Conservation (phyloP, 2,113 vertebrate genomes). For the Danionella cerebrum region DNA sequence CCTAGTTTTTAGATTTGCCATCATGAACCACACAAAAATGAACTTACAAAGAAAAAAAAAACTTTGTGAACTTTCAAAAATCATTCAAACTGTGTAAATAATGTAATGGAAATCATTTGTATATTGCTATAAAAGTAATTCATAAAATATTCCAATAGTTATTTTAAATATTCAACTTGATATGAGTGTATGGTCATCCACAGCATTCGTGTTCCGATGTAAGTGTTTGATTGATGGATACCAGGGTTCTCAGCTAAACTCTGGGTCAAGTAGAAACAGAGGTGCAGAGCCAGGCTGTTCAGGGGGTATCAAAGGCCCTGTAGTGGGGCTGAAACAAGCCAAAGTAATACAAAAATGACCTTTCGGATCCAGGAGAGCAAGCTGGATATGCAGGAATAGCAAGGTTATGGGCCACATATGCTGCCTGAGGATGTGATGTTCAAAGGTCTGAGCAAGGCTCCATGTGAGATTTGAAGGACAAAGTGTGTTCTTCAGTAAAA, state of each 20-base stretch:
- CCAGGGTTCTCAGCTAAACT: neutral
- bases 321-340: conserved; percentile 3
- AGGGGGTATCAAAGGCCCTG: conserved; percentile 17
- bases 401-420: conserved; percentile 21
- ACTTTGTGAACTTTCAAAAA: too few relatives aligned
- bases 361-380: conserved; percentile 18
- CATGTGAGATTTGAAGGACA: conserved; percentile 27
- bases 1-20: too few relatives aligned
- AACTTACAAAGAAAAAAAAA: too few relatives aligned
- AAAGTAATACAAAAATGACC: conserved; percentile 24
- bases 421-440: neutral
- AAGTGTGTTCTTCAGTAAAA: conserved; percentile 1
- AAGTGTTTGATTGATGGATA: neutral
- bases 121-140: too few relatives aligned
- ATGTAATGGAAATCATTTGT: too few relatives aligned
- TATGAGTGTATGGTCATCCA: neutral
- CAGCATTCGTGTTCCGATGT: neutral
- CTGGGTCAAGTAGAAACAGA: neutral
- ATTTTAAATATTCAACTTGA: too few relatives aligned
- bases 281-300: neutral
- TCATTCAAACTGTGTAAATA: too few relatives aligned
- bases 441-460: conserved; percentile 13
- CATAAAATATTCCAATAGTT: too few relatives aligned
- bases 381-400: neutral
- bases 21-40: too few relatives aligned